Conservation (phyloP, 2,797 vertebrate species). For the Tolypeutes matacus region DNA sequence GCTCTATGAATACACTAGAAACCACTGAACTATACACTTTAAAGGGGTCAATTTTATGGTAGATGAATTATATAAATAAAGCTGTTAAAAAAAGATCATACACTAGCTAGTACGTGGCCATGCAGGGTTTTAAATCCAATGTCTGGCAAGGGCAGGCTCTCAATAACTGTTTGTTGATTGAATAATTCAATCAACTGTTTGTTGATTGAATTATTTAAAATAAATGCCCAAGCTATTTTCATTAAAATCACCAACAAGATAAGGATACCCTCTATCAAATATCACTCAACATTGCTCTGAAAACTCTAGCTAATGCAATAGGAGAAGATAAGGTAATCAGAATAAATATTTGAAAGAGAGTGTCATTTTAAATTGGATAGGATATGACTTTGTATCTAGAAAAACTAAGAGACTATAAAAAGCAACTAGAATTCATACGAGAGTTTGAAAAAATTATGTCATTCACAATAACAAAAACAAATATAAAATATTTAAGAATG, state of each 20-base stretch:
- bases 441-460: slow-evolving; percentile 29
- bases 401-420: slow-evolving; percentile 44
- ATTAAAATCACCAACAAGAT: slow-evolving; percentile 54
- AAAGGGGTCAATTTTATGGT: slow-evolving; percentile 7
- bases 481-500: slow-evolving; percentile 48
- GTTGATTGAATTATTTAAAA: too few species aligned
- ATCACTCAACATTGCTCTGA: slow-evolving; percentile 20
- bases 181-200: too few species aligned
- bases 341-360: slow-evolving; percentile 48
- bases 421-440: slow-evolving; percentile 45
- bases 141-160: not conserved
- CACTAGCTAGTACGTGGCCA: not conserved
- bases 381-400: not conserved
- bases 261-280: slow-evolving; percentile 32
- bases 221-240: not conserved
- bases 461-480: not conserved
- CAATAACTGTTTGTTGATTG: slow-evolving; percentile 2
- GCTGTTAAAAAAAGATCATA: not conserved
- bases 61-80: slow-evolving; percentile 18
- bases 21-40: slow-evolving; percentile 34
- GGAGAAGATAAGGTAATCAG: not conserved
- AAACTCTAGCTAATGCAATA: not conserved
- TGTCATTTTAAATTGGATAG: slow-evolving; percentile 30
- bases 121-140: slow-evolving; percentile 21
- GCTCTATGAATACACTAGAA: too few species aligned